Base-by-base conservation (phyloP, 37 sponge, comb jelly and placozoan species). In the Crambe crambe region DNA sequence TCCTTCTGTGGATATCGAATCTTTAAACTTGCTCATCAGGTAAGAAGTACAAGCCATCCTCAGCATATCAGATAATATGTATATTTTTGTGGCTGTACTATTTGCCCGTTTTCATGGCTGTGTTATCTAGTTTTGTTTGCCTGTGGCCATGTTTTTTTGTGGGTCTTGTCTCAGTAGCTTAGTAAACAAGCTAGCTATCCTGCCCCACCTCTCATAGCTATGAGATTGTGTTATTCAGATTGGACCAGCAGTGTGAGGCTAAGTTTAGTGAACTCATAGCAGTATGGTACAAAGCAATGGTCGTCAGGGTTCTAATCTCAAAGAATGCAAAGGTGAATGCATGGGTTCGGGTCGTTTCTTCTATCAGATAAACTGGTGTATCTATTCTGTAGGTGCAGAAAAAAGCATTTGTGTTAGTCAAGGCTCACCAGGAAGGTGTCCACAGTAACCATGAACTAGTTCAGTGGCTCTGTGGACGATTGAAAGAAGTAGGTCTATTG, bases 11-110 rank as follows among this genome's bases (percentile, higher is more conserved):
- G 59, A 70, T 30, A 25, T 18, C n/a, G 80, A 80, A 37, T 44
- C 80, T 0, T 44, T 80, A 1, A 80, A 70, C 40, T 29, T 80
- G 25, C 36, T 68, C 15, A 1, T 60, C 3, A 76, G 76, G 76
- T 76, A 27, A 73, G 42, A 37, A 37, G 21, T 37, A 9, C 18
- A 68, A 9, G 39, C 8, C 25, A 26, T 62, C 6, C 54, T 15
- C 68, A 6, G 68, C 36, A 20, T 30, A 3, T 67, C 6, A 4
- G 34, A 3, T 42, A n/a, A 27, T 71, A 20, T 5, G 72, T 68
- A 68, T 3, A 37, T 12, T 68, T 68, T 27, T 6, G 39, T 27
- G 8, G 20, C 10, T 37, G n/a, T n/a, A n/a, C n/a, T n/a, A n/a
- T n/a, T n/a, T n/a, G n/a, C n/a, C n/a, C n/a, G n/a, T n/a, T n/a